phyloP scores from a whole-genome alignment of 64 coral and sea anemone genomes.

The Stichodactyla helianthus region DNA sequence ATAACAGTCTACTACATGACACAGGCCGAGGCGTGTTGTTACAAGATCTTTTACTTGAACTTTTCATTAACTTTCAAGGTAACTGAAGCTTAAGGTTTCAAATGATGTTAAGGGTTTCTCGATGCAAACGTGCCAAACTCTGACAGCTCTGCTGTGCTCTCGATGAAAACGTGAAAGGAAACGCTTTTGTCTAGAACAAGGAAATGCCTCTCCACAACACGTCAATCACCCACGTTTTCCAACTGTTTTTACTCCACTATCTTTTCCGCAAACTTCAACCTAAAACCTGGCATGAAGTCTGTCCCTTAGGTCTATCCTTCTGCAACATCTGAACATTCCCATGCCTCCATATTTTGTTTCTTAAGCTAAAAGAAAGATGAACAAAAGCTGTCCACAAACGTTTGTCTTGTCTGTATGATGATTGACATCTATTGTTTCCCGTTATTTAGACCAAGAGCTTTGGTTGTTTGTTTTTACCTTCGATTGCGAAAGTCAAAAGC shows the following conservation, averaged over 20 bases:
- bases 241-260: neutral
- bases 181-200: slow-evolving; percentile 3
- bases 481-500: neutral
- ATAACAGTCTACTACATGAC: neutral
- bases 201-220: slow-evolving; percentile 1
- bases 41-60: neutral
- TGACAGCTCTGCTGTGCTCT: neutral
- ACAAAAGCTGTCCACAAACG: neutral
- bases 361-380: neutral
- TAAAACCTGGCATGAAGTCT: neutral
- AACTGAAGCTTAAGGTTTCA: neutral
- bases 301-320: neutral
- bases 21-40: slow-evolving; percentile 5
- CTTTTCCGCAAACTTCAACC: neutral
- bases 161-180: neutral
- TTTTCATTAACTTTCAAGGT: neutral
- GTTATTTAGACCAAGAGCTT: slow-evolving; percentile 15
- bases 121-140: neutral
- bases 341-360: neutral
- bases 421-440: slow-evolving; percentile 15
- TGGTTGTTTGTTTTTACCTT: neutral
- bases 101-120: neutral
- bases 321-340: neutral
- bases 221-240: neutral
- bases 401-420: slow-evolving; percentile 8